Base-by-base conservation (phyloP, 2,888 invertebrate genomes). In the Drosophila monieri region DNA sequence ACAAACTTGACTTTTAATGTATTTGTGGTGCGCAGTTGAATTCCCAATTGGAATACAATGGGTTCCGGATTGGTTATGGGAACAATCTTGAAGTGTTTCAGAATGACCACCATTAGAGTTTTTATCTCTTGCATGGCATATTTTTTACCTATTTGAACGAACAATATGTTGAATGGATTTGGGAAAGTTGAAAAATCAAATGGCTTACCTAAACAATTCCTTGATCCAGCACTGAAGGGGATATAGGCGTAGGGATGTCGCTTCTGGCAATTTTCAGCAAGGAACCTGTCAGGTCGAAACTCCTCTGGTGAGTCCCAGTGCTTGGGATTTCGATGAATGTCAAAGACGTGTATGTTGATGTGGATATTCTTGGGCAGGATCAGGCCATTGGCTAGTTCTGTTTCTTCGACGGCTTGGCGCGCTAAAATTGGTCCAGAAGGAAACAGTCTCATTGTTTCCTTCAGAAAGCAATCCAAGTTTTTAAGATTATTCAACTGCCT, bases 401-500 rank as follows among this genome's bases (percentile, higher is more conserved):
- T 77, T 41, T 71, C 75, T 0, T 43, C n/a, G 0, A 39, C 14
- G 0, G 66, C 52, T n/a, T 80, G 65, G 3, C 80, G 77, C 10
- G 48, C 48, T 41, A 80, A 76, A 12, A 65, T 18, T 1, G 80
- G 80, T 3, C 55, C 69, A 3, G 80, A 60, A 3, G 80, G 80
- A 25, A 52, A 94, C 9, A 95, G 81, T 30, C 95, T 91, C 58
- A 76, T 14, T 0, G 87, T 75, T 56, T 83, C 81, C 44, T 78
- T 85, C 0, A 83, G 27, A 8, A 87, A 72, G 46, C 77, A 62
- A 0, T 74, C 74, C 64, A 84, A 27, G 5, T 81, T 76, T 8
- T 58, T 73, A 0, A 87, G 57, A 15, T 77, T 75, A 2, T 53
- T 15, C 10, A 84, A 14, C 5, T 79, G 70, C 2, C 43, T 52